Conservation (phyloP, 1,140 invertebrate species). For the Vollenhovia emeryi region DNA sequence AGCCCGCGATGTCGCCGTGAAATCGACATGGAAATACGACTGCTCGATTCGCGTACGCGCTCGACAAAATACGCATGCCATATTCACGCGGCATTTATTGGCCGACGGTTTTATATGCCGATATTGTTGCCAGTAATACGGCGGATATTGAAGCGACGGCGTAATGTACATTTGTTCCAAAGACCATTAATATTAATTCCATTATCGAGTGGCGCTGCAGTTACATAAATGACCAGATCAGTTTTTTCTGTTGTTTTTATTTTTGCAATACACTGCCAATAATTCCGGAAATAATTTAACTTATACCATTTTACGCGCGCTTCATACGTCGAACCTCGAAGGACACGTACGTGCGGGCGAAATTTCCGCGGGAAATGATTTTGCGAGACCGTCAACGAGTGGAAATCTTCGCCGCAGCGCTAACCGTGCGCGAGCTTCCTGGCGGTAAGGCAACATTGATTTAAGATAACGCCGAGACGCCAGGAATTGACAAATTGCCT, state of each 20-base stretch:
- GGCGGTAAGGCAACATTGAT: conserved; percentile 66
- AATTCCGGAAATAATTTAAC: conserved; percentile 25
- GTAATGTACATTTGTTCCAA: conserved; percentile 43
- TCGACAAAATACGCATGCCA: conserved; percentile 28
- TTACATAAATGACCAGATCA: conserved; percentile 29
- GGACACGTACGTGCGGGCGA: neutral
- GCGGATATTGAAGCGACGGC: conserved; percentile 18
- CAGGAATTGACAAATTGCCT: conserved; percentile 67
- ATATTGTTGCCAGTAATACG: conserved; percentile 31
- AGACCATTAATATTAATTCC: conserved; percentile 52
- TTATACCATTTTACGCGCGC: neutral
- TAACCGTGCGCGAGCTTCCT: conserved; percentile 27
- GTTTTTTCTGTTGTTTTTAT: neutral
- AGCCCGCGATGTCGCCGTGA: neutral
- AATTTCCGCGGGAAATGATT: conserved; percentile 7
- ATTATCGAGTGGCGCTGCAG: conserved; percentile 20
- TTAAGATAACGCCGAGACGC: conserved; percentile 43
- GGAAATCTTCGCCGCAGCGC: neutral
- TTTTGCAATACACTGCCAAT: neutral
- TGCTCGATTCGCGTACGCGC: conserved; percentile 1
- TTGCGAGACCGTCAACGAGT: neutral
- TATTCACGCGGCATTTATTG: conserved; percentile 32
- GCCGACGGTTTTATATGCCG: conserved; percentile 18
- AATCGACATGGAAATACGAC: conserved; percentile 8
- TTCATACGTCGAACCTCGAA: neutral